Conservation (phyloP, 1,140 invertebrate species). For the Micrasema minimum region DNA sequence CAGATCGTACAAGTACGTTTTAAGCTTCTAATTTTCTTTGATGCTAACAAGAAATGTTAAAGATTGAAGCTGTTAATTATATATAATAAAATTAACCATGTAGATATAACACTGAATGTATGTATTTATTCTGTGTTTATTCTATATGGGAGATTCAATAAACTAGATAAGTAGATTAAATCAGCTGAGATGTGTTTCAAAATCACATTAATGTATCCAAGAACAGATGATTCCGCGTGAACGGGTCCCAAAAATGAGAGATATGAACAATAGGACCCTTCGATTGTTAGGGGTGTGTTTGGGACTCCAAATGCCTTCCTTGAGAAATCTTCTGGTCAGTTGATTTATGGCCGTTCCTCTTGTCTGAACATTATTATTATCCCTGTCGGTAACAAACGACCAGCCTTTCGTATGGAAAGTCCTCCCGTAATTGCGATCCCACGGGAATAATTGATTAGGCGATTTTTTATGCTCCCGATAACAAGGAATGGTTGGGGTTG, state of each 20-base stretch:
- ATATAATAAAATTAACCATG: no score
- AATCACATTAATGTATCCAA: background rate
- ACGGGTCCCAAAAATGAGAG: slow-evolving; percentile 36
- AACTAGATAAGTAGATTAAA: background rate
- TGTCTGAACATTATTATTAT: slow-evolving; percentile 30
- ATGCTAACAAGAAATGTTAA: no score
- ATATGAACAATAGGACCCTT: slow-evolving; percentile 5
- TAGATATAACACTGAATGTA: background rate
- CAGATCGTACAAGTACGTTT: no score
- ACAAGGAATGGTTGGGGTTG: no score
- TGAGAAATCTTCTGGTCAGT: background rate
- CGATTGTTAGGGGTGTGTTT: slow-evolving; percentile 31
- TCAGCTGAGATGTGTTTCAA: background rate
- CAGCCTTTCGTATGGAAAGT: slow-evolving; percentile 21
- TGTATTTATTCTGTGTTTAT: background rate
- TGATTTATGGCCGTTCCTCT: slow-evolving; percentile 40
- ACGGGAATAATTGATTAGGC: slow-evolving; percentile 22
- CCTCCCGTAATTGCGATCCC: slow-evolving; percentile 25
- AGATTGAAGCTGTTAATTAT: no score
- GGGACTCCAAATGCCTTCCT: slow-evolving; percentile 11
- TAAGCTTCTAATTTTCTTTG: no score
- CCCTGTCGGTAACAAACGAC: slow-evolving; percentile 29
- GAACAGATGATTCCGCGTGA: background rate
- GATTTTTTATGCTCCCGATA: slow-evolving; percentile 9
- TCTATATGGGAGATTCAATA: background rate